Conservation (phyloP, 1,140 invertebrate species). For the Dreissena polymorpha region DNA sequence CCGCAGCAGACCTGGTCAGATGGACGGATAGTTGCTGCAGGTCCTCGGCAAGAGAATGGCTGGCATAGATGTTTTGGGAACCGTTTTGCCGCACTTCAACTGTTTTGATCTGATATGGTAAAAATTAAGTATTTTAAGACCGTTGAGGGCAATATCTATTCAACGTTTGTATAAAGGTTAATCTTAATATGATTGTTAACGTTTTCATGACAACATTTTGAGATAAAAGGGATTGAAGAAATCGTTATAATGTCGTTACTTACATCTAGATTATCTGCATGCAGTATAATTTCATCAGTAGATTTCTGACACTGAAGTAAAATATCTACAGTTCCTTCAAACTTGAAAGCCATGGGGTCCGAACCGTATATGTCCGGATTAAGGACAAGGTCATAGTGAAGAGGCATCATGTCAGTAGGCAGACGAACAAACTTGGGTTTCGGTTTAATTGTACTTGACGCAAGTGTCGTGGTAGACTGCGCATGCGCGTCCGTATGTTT, state of each 20-base stretch:
- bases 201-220: no score
- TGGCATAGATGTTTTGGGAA: slow-evolving; percentile 54
- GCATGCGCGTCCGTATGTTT: no score
- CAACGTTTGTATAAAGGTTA: no score
- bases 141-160: no score
- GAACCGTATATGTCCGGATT: slow-evolving; percentile 70
- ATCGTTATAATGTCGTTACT: neutral
- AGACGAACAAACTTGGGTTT: slow-evolving; percentile 57
- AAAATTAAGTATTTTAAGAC: no score
- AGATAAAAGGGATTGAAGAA: no score
- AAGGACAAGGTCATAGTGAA: slow-evolving; percentile 70
- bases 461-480: neutral
- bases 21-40: slow-evolving; percentile 86
- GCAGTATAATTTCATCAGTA: slow-evolving; percentile 86
- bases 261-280: slow-evolving; percentile 78
- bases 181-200: no score
- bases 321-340: slow-evolving; percentile 87
- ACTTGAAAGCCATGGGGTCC: slow-evolving; percentile 79
- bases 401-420: slow-evolving; percentile 68
- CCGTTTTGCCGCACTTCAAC: no score
- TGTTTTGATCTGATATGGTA: no score
- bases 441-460: neutral
- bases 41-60: slow-evolving; percentile 77
- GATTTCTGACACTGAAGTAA: slow-evolving; percentile 81
- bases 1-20: slow-evolving; percentile 80